Conservation (phyloP, 2,113 vertebrate genomes). For the Pardalotus punctatus region DNA sequence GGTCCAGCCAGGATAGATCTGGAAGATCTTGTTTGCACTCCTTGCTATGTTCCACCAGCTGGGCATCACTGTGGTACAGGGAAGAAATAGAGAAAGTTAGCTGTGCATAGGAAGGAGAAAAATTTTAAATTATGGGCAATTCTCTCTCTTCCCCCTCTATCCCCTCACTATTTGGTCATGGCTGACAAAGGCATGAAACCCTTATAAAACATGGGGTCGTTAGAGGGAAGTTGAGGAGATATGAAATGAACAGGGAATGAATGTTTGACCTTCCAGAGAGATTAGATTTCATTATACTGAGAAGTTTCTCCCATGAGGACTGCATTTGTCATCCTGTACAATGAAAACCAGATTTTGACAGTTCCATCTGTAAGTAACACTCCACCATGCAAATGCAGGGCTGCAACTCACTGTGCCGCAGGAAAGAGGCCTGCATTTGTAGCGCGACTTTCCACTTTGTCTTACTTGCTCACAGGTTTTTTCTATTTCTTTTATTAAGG, state of each 20-base stretch:
- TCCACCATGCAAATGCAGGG: not conserved
- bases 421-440: not conserved
- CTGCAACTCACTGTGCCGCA: not conserved
- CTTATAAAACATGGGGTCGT: not conserved
- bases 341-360: conserved; percentile 28
- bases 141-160: not conserved
- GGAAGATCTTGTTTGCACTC: not conserved
- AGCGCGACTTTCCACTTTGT: conserved; percentile 5
- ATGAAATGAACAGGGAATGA: not conserved
- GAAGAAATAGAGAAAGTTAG: not conserved
- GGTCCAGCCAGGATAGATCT: not conserved
- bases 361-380: not conserved
- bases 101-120: not conserved
- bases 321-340: conserved; percentile 1
- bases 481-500: not conserved
- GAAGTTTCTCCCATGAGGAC: not conserved
- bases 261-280: not conserved
- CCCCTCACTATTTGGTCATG: not conserved
- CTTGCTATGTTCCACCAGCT: not conserved
- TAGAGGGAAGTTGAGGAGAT: not conserved
- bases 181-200: not conserved
- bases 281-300: conserved; percentile 27
- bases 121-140: not conserved
- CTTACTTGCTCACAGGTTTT: not conserved
- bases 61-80: not conserved